These are phyloP conservation scores for Melolontha melolontha DNA, from an alignment of 2,888 invertebrate species.

Conservation along the genomic window DNA sequence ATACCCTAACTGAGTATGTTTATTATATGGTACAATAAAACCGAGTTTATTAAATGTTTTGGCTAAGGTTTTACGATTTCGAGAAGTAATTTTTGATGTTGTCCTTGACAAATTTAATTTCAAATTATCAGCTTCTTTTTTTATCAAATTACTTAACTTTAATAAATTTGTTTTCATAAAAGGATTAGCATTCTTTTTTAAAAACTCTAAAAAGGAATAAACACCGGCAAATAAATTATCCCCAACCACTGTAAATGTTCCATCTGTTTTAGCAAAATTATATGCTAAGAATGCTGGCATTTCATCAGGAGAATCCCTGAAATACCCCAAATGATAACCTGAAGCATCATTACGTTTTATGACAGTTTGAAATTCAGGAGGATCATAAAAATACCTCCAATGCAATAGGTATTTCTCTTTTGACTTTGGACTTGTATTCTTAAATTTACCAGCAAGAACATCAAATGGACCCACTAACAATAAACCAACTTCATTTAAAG, in stretches of 20 bases:
- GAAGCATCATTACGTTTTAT: slow-evolving; percentile 76
- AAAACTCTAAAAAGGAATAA: slow-evolving; percentile 71
- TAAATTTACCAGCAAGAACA: slow-evolving; percentile 76
- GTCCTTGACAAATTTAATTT: slow-evolving; percentile 71
- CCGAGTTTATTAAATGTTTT: slow-evolving; percentile 86
- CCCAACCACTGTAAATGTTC: slow-evolving; percentile 78
- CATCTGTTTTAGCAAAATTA: slow-evolving; percentile 78
- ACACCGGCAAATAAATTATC: slow-evolving; percentile 85
- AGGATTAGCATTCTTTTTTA: slow-evolving; percentile 69
- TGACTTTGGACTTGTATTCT: slow-evolving; percentile 64
- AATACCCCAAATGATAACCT: slow-evolving; percentile 90
- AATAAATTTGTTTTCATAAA: slow-evolving; percentile 73
- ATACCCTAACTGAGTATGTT: slow-evolving; percentile 87
- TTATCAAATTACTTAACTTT: slow-evolving; percentile 73
- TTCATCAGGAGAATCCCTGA: slow-evolving; percentile 83
- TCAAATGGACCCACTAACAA: slow-evolving; percentile 90
- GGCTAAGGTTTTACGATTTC: slow-evolving; percentile 74
- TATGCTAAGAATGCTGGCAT: slow-evolving; percentile 82
- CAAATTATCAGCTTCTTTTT: slow-evolving; percentile 72
- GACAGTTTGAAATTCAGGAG: slow-evolving; percentile 92
- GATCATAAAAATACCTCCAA: slow-evolving; percentile 94
- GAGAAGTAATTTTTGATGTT: slow-evolving; percentile 71
- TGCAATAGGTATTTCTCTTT: slow-evolving; percentile 79
- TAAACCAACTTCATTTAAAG: slow-evolving; percentile 76
- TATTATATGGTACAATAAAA: slow-evolving; percentile 86